Evolutionary conservation across 92 coral and sea anemone genomes (phyloP).

Genomic region (Heteractis magnifica): DNA sequence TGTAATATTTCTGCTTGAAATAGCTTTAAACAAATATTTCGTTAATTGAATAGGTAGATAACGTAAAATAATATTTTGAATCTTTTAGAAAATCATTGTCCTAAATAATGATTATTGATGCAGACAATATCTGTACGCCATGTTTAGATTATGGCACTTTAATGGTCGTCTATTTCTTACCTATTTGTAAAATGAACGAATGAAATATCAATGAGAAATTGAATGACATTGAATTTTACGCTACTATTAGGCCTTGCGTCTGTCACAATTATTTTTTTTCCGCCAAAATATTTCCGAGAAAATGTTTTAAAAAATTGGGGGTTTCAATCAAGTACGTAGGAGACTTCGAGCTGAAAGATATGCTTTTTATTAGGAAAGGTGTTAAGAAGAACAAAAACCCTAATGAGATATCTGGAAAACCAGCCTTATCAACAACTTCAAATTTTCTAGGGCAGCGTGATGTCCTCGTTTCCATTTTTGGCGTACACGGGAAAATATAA

Average conservation of each 20-base stretch:
- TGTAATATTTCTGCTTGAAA: not conserved
- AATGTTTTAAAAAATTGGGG: not conserved
- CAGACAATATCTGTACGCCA: not conserved
- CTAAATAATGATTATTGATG: slow-evolving; percentile 15
- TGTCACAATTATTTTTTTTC: not conserved
- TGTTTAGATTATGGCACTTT: slow-evolving; percentile 27
- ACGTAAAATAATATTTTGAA: slow-evolving; percentile 1
- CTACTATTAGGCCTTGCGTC: not conserved
- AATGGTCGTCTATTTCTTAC: slow-evolving; percentile 14
- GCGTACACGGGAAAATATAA: slow-evolving; percentile 4
- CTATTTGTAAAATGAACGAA: not conserved
- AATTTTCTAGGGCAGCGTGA: too few relatives aligned
- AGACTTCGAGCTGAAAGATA: not conserved
- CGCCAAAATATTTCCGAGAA: not conserved
- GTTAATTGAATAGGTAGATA: not conserved
- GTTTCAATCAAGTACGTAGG: not conserved
- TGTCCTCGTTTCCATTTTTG: too few relatives aligned
- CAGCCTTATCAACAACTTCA: too few relatives aligned
- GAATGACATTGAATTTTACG: not conserved
- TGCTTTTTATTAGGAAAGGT: not conserved
- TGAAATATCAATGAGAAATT: not conserved
- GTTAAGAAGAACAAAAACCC: not conserved
- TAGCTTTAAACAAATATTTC: not conserved
- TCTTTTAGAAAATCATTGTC: slow-evolving; percentile 17
- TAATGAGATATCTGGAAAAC: not conserved